These are phyloP conservation scores for Stramonita haemastoma DNA, from an alignment of 2,888 invertebrate species.

Conservation along the genomic window DNA sequence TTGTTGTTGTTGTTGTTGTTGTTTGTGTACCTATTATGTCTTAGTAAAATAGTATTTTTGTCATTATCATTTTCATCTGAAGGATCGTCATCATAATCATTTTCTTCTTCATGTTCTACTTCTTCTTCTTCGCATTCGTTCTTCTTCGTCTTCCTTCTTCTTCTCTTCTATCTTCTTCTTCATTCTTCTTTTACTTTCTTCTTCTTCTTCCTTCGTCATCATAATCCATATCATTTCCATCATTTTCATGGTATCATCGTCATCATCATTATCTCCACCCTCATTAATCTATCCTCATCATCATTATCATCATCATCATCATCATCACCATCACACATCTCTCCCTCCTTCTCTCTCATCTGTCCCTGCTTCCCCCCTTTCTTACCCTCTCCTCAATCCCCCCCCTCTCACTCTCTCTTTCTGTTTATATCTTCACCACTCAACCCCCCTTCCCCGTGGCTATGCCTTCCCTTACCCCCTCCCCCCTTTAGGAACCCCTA, in stretches of 20 bases:
- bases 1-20: background rate
- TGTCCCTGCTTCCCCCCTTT: too few species aligned
- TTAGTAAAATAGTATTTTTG: background rate
- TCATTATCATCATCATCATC: background rate
- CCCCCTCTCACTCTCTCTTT: background rate
- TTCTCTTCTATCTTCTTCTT: background rate
- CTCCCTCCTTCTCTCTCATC: background rate
- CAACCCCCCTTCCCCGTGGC: too few species aligned
- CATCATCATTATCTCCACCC: conserved; percentile 3
- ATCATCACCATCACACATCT: background rate
- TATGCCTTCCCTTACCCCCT: too few species aligned
- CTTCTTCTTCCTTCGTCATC: background rate
- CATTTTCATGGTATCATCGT: background rate
- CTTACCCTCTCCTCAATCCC: background rate
- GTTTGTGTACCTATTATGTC: background rate
- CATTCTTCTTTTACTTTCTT: background rate
- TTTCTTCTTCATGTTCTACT: background rate
- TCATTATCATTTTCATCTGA: background rate
- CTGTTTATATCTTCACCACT: too few species aligned
- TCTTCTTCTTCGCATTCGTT: background rate
- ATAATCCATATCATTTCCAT: background rate
- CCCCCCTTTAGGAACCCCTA: too few species aligned
- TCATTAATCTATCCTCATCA: background rate
- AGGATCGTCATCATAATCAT: background rate
- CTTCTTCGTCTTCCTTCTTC: background rate